Evolutionary conservation across 2,888 invertebrate species (phyloP), one percentile per base, ranked within the genome.

Genomic region (Muscina levida): DNA sequence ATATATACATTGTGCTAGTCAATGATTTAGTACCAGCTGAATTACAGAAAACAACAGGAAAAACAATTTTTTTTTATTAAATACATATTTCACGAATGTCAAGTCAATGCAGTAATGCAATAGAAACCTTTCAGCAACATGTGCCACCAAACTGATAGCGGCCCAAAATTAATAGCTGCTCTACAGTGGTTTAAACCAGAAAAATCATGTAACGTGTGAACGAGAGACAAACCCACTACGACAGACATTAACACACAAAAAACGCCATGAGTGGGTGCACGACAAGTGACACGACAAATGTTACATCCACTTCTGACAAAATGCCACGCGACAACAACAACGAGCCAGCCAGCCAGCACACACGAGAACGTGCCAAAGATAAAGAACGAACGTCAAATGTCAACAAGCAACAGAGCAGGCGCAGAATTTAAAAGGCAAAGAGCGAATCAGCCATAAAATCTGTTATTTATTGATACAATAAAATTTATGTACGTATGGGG

Each of bases 311-410:
- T 22, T n/a, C n/a, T n/a, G 19, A 65, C 2, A 22, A 17, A 57
- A 48, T 68, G 72, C 75, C 79, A 79, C 79, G 79, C 76, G 75
- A 79, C 67, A 68, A 46, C 56, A 72, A 74, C 59, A 31, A 59
- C 19, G 46, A 62, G 51, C 37, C 19, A 42, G 66, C 19, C 37
- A 62, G 51, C 37, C 19, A 42, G 66, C 26, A 39, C 56, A 48
- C 17, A 17, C 22, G 53, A 53, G 53, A 11, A 24, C 24, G 24
- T 11, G 24, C 19, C 24, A 13, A 19, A 15, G 39, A 17, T 19
- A 17, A 56, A 13, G 6, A 70, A n/a, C n/a, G n/a, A 24, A 37
- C 17, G 53, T 68, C 31, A 57, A 37, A 57, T 26, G 11, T 24
- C 44, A 8, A 15, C 13, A 26, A 31, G 46, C 24, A 22, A 31